phyloP scores from a whole-genome alignment of 2,113 vertebrate species.

The Crotalus horridus region DNA sequence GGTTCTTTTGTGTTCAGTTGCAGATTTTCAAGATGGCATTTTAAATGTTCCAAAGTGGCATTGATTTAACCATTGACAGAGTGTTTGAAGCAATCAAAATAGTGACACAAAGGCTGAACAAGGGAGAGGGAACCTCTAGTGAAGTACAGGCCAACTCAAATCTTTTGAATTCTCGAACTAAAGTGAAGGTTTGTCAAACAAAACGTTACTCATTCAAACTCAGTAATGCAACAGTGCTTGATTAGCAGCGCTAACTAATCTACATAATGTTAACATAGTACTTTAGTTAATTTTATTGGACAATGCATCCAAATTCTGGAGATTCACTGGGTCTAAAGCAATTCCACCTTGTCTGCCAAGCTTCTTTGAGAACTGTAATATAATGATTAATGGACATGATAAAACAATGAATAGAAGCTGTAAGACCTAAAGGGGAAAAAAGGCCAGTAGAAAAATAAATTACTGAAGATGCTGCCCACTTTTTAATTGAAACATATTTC shows the following conservation, averaged over 20 bases:
- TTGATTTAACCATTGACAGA: background rate
- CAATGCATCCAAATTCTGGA: background rate
- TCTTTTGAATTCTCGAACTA: background rate
- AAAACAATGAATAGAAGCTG: conserved; percentile 50
- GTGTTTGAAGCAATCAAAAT: background rate
- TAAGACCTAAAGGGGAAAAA: conserved; percentile 51
- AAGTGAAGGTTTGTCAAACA: background rate
- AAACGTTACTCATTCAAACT: background rate
- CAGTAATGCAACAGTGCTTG: background rate
- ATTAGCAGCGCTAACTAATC: background rate
- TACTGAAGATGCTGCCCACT: conserved; percentile 33
- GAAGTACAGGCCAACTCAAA: background rate
- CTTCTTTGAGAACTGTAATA: conserved; percentile 41
- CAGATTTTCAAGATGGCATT: background rate
- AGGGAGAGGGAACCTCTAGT: no score
- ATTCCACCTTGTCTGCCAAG: conserved; percentile 20
- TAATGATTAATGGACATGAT: conserved; percentile 52
- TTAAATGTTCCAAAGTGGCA: background rate
- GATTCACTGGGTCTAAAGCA: conserved; percentile 35
- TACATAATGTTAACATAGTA: conserved; percentile 43
- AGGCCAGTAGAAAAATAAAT: conserved; percentile 55
- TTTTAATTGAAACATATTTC: conserved; percentile 69
- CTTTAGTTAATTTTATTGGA: conserved; percentile 47
- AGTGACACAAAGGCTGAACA: background rate
- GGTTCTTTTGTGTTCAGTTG: background rate